phyloP scores from a whole-genome alignment of 2,888 invertebrate genomes.

The Hyppa rectilinea region DNA sequence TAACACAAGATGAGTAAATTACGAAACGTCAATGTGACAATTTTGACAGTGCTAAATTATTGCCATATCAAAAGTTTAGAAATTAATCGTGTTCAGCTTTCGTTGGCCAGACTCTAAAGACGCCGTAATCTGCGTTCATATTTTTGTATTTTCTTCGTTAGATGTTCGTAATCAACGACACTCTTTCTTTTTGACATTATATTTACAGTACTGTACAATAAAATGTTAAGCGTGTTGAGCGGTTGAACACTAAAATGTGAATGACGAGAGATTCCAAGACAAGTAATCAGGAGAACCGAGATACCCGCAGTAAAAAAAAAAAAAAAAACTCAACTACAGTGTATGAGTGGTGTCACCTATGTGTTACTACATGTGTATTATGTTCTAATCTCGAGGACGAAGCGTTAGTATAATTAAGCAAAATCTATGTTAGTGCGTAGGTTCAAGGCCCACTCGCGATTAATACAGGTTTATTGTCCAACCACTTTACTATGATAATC shows the following conservation, averaged over 20 bases:
- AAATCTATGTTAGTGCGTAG: too few species aligned
- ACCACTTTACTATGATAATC: conserved; percentile 16
- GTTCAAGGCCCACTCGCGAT: too few species aligned
- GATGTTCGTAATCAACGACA: conserved; percentile 3
- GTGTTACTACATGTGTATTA: too few species aligned
- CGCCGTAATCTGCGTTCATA: conserved; percentile 10
- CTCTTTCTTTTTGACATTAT: conserved; percentile 14
- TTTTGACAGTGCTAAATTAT: conserved; percentile 24
- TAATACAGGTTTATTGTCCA: too few species aligned
- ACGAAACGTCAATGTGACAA: conserved; percentile 12
- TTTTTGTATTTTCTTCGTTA: conserved; percentile 4
- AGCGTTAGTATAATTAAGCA: too few species aligned
- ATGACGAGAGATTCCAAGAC: too few species aligned
- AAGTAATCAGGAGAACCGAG: too few species aligned
- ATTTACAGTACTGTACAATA: neutral
- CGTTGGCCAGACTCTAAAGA: neutral
- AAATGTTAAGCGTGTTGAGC: conserved; percentile 3
- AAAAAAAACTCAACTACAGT: neutral
- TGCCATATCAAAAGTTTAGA: neutral
- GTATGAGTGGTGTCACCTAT: neutral
- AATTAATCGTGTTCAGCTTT: neutral
- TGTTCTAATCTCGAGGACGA: too few species aligned
- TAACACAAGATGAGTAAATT: conserved; percentile 3
- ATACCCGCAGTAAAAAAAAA: too few species aligned
- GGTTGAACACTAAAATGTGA: conserved; percentile 10